These are phyloP conservation scores for Drosophila picticornis DNA, from an alignment of 2,888 invertebrate species.

Conservation along the genomic window DNA sequence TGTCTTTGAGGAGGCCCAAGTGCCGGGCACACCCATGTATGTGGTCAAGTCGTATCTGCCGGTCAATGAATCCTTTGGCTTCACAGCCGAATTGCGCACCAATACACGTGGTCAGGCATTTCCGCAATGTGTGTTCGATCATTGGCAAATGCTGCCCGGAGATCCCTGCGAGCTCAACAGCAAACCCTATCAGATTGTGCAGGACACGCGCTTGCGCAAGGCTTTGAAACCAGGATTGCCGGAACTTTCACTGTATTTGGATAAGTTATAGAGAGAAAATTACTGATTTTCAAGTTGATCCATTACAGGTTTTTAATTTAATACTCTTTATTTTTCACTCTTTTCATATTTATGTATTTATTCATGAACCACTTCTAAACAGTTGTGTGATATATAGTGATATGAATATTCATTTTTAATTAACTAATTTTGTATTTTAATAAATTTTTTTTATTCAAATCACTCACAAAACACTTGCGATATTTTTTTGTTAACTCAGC, in stretches of 20 bases:
- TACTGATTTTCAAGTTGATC: background rate
- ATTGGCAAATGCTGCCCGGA: slow-evolving; percentile 99
- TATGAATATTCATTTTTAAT: background rate
- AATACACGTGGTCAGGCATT: slow-evolving; percentile 99
- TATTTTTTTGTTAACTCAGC: background rate
- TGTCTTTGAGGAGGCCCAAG: slow-evolving; percentile 98
- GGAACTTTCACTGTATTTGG: slow-evolving; percentile 96
- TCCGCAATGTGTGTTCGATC: slow-evolving; percentile 99
- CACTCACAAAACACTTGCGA: background rate
- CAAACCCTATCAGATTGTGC: slow-evolving; percentile 92
- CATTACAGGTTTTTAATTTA: background rate
- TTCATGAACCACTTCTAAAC: background rate
- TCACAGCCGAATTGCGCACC: slow-evolving; percentile 98
- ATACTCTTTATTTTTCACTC: background rate
- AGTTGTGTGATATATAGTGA: background rate
- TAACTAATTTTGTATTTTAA: background rate
- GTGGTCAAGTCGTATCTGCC: slow-evolving; percentile 99
- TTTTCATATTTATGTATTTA: background rate
- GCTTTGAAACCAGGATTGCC: slow-evolving; percentile 99
- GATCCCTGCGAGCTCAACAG: slow-evolving; percentile 93
- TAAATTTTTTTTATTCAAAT: background rate
- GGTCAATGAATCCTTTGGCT: slow-evolving; percentile 99
- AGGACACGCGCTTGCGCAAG: slow-evolving; percentile 99
- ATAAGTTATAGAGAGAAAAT: slow-evolving; percentile 94
- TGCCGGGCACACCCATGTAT: slow-evolving; percentile 99